Base-by-base conservation (phyloP, 92 coral and sea anemone species). In the Siderastrea radians region DNA sequence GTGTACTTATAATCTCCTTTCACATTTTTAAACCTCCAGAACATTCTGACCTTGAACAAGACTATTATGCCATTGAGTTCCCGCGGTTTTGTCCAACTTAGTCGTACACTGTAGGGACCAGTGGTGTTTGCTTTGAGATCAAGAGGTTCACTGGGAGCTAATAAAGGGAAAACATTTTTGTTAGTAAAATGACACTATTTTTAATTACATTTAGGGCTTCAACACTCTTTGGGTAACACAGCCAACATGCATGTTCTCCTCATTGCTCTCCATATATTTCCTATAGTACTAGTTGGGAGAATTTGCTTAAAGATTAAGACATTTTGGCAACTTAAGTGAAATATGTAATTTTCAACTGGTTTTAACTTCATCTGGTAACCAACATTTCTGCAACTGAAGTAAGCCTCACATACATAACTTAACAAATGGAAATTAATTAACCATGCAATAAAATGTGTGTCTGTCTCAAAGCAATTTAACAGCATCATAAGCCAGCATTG, bases 111-210 rank as follows among this genome's bases (percentile, higher is more conserved):
- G 5, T 81, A n/a, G 12, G 86, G 86, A 13, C 69, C 92, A 26
- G 91, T 85, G 5, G 77, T 48, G 79, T 93, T 86, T 14, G 79
- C 96, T 17, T 73, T 59, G 49, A 90, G 79, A 1, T 72, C 75
- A 3, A 58, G 82, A 51, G 96, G 96, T 26, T 77, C 61, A 50
- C 93, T 90, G 1, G 96, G 96, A 53, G 93, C 96, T 93, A 86
- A 79, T 1, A 55, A 14, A 26, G 57, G 49, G 49, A 51, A 8
- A 49, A 51, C n/a, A 67, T 15, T 44, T 66, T 17, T 66, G 38
- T 17, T 6, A 2, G 7, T 17, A 44, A 66, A 17, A 2, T 44
- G 1, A 13, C 7, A 66, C 44, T 7, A 66, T 17, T 66, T 17
- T 4, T 2, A 17, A 66, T 66, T 66, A 26, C 38, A 26, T 26